These are phyloP conservation scores for Seriola quinqueradiata DNA, from an alignment of 2,113 vertebrate genomes.

Conservation along the genomic window DNA sequence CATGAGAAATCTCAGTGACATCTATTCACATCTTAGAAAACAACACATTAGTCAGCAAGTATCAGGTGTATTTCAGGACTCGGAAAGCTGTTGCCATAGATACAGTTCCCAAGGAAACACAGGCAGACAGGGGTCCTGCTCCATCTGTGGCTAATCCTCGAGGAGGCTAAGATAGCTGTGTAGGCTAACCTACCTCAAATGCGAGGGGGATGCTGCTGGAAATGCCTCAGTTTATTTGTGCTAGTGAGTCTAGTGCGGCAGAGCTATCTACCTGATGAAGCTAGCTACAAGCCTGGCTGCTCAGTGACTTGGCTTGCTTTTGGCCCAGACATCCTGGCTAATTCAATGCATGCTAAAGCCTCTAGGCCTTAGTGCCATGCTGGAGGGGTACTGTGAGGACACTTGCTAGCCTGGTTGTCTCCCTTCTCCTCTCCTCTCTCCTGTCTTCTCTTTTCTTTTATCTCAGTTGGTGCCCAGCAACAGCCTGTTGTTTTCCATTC, in stretches of 20 bases:
- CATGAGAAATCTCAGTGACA: slow-evolving; percentile 23
- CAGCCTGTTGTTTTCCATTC: slow-evolving; percentile 76
- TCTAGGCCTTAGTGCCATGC: slow-evolving; percentile 7
- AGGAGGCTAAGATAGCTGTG: slow-evolving; percentile 49
- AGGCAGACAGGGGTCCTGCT: slow-evolving; percentile 75
- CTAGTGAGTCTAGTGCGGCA: background rate
- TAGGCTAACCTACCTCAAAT: slow-evolving; percentile 24
- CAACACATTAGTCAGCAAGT: slow-evolving; percentile 60
- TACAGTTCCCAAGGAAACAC: slow-evolving; percentile 79
- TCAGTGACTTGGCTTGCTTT: background rate
- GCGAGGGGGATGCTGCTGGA: background rate
- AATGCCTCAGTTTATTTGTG: background rate
- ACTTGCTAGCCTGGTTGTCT: slow-evolving; percentile 15
- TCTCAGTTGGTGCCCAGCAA: slow-evolving; percentile 64
- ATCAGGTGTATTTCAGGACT: slow-evolving; percentile 73
- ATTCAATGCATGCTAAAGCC: slow-evolving; percentile 1
- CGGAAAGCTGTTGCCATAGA: slow-evolving; percentile 83
- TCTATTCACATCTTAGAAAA: slow-evolving; percentile 46
- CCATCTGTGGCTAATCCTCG: slow-evolving; percentile 82
- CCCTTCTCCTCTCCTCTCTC: background rate
- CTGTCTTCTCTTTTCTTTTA: slow-evolving; percentile 44
- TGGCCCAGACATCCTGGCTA: slow-evolving; percentile 3
- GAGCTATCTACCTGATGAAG: background rate
- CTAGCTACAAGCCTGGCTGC: background rate
- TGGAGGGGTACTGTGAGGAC: slow-evolving; percentile 33